Evolutionary conservation across 2,888 invertebrate species (phyloP).

Genomic region (Agrotis segetum): DNA sequence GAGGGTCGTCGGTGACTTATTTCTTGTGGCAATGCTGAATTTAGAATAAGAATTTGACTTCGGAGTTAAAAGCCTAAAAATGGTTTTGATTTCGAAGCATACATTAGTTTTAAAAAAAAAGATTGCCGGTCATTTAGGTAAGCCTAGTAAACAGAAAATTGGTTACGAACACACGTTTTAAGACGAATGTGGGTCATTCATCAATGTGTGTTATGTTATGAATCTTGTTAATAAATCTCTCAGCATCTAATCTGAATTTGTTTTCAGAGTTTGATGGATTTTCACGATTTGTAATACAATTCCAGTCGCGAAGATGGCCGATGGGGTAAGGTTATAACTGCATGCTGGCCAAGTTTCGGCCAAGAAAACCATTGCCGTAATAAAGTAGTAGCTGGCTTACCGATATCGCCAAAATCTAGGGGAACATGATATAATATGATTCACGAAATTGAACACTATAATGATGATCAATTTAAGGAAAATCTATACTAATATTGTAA

Average conservation of each 20-base stretch:
- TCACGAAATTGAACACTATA: too few relatives aligned
- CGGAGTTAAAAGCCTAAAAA: background rate
- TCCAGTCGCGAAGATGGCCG: too few relatives aligned
- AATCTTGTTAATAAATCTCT: constrained; percentile 26
- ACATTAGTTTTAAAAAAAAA: background rate
- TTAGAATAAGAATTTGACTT: background rate
- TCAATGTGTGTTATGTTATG: constrained; percentile 13
- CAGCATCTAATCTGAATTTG: constrained; percentile 5
- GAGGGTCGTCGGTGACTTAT: too few relatives aligned
- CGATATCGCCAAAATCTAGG: too few relatives aligned
- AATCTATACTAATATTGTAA: too few relatives aligned
- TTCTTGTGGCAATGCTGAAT: background rate
- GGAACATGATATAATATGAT: too few relatives aligned
- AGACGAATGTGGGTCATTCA: constrained; percentile 18
- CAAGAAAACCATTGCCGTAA: too few relatives aligned
- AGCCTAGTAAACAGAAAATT: background rate
- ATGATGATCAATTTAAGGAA: too few relatives aligned
- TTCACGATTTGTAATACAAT: background rate
- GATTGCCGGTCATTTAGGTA: background rate
- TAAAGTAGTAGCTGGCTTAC: too few relatives aligned
- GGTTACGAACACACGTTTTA: background rate
- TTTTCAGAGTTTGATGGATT: background rate
- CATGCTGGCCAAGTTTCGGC: too few relatives aligned
- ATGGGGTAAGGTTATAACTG: too few relatives aligned
- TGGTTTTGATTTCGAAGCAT: too few relatives aligned